These are phyloP conservation scores for Pterocles gutturalis DNA, from an alignment of 2,113 vertebrate genomes.

Conservation along the genomic window DNA sequence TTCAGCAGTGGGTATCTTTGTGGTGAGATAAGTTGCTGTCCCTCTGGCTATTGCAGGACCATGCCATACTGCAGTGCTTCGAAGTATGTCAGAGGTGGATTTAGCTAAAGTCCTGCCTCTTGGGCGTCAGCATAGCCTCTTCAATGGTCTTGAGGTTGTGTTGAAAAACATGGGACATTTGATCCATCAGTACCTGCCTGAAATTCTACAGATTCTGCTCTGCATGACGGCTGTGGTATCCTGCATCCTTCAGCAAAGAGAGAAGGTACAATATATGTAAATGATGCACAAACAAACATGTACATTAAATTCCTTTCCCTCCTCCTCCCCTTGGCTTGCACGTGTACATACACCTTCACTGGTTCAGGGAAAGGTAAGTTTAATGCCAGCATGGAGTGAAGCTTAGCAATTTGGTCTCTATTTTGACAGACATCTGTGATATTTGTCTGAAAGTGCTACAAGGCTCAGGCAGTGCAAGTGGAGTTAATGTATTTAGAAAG, in stretches of 20 bases:
- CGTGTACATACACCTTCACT: not conserved
- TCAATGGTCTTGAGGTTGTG: slow-evolving; percentile 89
- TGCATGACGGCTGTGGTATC: slow-evolving; percentile 87
- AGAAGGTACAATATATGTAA: slow-evolving; percentile 79
- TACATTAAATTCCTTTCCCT: not conserved
- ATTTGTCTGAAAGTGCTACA: not conserved
- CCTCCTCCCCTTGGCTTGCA: not conserved
- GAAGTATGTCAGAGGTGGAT: slow-evolving; percentile 79
- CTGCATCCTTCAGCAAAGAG: slow-evolving; percentile 83
- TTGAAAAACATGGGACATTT: slow-evolving; percentile 92
- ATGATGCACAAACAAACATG: not conserved
- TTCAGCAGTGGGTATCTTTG: not conserved
- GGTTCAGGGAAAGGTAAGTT: not conserved
- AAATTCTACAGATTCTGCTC: slow-evolving; percentile 92
- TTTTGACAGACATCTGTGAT: not conserved
- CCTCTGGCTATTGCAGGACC: slow-evolving; percentile 72
- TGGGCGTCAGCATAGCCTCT: slow-evolving; percentile 91
- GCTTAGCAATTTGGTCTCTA: not conserved
- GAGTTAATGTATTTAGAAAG: not conserved
- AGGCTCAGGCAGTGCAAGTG: not conserved
- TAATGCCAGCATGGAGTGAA: not conserved
- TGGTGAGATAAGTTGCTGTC: not conserved
- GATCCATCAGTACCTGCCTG: slow-evolving; percentile 86
- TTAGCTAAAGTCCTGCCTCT: slow-evolving; percentile 86
- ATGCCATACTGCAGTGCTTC: slow-evolving; percentile 86